phyloP scores from a whole-genome alignment of 2,797 vertebrate species.

The Hoplostethus atlanticus region DNA sequence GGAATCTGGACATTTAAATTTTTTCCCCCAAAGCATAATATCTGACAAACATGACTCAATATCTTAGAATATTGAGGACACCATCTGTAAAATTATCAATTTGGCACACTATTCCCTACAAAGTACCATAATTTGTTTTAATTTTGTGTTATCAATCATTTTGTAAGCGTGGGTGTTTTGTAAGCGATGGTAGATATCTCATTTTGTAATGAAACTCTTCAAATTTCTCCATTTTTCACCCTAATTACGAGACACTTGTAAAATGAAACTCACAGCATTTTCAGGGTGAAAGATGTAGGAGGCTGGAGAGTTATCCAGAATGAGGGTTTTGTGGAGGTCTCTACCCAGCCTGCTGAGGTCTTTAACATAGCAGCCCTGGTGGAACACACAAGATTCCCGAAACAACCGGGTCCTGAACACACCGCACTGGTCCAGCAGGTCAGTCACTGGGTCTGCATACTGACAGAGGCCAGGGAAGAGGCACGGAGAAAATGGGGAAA shows the following conservation, averaged over 20 bases:
- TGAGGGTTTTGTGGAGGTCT: slow-evolving; percentile 91
- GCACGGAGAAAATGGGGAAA: slow-evolving; percentile 29
- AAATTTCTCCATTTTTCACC: background rate
- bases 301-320: slow-evolving; percentile 94
- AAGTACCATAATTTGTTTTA: too few species aligned
- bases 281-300: slow-evolving; percentile 96
- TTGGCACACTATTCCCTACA: background rate
- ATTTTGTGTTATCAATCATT: too few species aligned
- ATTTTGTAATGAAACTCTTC: background rate
- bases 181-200: background rate
- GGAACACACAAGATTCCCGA: slow-evolving; percentile 95
- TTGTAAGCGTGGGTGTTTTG: background rate
- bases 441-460: slow-evolving; percentile 94
- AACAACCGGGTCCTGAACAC: slow-evolving; percentile 90
- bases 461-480: slow-evolving; percentile 52
- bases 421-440: slow-evolving; percentile 89
- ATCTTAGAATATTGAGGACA: too few species aligned
- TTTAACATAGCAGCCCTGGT: slow-evolving; percentile 95
- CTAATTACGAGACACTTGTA: background rate
- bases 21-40: background rate
- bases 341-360: slow-evolving; percentile 92
- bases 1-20: too few species aligned
- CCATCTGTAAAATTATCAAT: background rate
- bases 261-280: slow-evolving; percentile 88
- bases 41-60: too few species aligned